Percentiles rank a stretch among this genome's conserved stretches.
Conservation (phyloP, 2,113 vertebrate species). For the Spermophilus dauricus region DNA sequence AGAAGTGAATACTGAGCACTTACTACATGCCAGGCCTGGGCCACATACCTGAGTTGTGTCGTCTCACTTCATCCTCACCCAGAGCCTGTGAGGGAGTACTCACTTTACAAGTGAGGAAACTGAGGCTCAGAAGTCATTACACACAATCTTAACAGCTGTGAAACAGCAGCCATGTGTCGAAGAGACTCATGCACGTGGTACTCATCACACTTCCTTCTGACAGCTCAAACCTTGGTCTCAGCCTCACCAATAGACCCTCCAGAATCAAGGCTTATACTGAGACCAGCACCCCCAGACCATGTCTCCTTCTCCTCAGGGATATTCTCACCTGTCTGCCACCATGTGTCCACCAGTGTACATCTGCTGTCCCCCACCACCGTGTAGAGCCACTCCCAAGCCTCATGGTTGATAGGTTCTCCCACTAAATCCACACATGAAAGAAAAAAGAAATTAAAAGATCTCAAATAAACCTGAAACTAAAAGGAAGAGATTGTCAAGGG, state of each 20-base stretch:
- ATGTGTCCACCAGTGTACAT: constrained; percentile 95
- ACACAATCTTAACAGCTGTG: too few relatives aligned
- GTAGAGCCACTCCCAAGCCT: constrained; percentile 97
- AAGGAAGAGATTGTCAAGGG: not conserved
- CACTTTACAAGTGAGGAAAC: not conserved
- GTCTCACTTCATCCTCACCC: not conserved
- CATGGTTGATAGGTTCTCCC: constrained; percentile 96
- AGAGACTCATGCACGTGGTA: too few relatives aligned
- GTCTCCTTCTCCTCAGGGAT: accelerated
- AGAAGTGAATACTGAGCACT: not conserved
- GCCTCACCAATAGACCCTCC: not conserved
- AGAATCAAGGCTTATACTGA: not conserved
- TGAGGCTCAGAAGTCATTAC: not conserved
- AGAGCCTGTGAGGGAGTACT: too few relatives aligned
- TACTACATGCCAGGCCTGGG: not conserved
- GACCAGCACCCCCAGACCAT: not conserved
- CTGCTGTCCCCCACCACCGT: constrained; percentile 93
- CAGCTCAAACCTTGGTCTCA: too few relatives aligned
- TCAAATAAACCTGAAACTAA: not conserved
- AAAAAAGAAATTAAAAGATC: constrained; percentile 8
- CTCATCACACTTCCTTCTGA: not conserved
- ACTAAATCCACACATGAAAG: constrained; percentile 87
- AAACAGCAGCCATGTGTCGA: accelerated
- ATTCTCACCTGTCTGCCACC: constrained; percentile 97
- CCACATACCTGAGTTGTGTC: too few relatives aligned